These are phyloP conservation scores for Aptenodytes forsteri DNA, from an alignment of 2,113 vertebrate species.

Conservation along the genomic window DNA sequence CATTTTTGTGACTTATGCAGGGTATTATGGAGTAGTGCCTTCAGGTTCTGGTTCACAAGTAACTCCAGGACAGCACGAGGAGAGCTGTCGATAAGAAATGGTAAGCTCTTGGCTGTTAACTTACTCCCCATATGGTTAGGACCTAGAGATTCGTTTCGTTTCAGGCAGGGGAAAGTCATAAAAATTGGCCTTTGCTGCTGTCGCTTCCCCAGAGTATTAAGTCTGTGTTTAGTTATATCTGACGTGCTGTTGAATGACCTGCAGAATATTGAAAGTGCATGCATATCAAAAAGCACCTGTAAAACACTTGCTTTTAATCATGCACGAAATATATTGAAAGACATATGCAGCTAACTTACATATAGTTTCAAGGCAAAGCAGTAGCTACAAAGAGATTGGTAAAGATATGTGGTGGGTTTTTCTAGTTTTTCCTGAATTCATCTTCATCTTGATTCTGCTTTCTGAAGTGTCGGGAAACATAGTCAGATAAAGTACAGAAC, in stretches of 20 bases:
- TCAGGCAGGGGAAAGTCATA: neutral
- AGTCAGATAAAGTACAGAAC: neutral
- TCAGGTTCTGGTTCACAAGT: neutral
- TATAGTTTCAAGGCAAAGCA: neutral
- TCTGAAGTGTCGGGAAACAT: neutral
- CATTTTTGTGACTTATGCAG: neutral
- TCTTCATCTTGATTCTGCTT: neutral
- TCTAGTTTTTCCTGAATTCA: neutral
- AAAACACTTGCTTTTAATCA: neutral
- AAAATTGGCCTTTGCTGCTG: neutral
- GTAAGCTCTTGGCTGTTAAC: neutral
- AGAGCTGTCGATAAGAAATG: neutral
- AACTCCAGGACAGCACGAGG: neutral
- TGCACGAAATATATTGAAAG: neutral
- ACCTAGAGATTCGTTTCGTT: neutral
- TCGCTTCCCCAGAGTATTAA: neutral
- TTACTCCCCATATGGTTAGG: neutral
- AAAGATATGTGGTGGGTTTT: neutral
- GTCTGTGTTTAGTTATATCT: neutral
- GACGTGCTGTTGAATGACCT: neutral
- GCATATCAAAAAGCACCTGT: neutral
- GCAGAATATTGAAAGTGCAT: neutral
- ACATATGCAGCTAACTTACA: neutral
- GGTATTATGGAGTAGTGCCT: neutral
- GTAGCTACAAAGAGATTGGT: neutral